Evolutionary conservation across 2,797 vertebrate species (phyloP), one percentile per base, ranked within the genome.

Genomic region (Alectoris magna): DNA sequence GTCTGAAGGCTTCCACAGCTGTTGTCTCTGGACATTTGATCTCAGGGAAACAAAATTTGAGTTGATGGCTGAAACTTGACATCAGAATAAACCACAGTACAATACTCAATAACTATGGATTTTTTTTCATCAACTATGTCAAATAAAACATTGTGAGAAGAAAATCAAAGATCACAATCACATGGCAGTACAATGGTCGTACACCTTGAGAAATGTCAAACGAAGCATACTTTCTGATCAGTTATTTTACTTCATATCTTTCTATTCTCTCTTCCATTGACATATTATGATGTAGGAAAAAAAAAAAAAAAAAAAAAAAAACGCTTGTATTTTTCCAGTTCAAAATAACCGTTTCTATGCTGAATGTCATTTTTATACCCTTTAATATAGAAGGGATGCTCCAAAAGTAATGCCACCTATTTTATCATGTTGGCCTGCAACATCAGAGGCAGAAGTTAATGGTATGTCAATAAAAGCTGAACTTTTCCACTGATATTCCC

Each of bases 71-170:
- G 58, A 7, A 11, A 18, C 60, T 84, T 91, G 79, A 87, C 88
- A 81, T 81, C 68, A 89, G 68, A 93, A 85, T 94, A 86, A 93
- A 83, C 1, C 0, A 2, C 38, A 58, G 38, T 80, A 34, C 44
- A 80, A 86, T 92, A 92, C 88, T 91, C 91, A 73, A 95, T 94
- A 93, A 66, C 69, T 75, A 95, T 93, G 72, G 95, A 96, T 93
- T 94, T 89, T 71, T 92, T 92, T 94, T 91, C 86, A 88, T 87
- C 89, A 91, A 7, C 51, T n/a, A 27, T 80, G 83, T 95, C 94
- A 88, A 95, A 94, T 93, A 93, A 94, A 95, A 75, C 49, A 80
- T 74, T 56, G 58, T 51, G 46, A 87, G 88, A 96, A 91, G 44
- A 89, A 96, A 96, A 94, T 95, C 87, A 95, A 96, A 96, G 66